Conservation (phyloP, 2,113 vertebrate species). For the Alaudala cheleensis region DNA sequence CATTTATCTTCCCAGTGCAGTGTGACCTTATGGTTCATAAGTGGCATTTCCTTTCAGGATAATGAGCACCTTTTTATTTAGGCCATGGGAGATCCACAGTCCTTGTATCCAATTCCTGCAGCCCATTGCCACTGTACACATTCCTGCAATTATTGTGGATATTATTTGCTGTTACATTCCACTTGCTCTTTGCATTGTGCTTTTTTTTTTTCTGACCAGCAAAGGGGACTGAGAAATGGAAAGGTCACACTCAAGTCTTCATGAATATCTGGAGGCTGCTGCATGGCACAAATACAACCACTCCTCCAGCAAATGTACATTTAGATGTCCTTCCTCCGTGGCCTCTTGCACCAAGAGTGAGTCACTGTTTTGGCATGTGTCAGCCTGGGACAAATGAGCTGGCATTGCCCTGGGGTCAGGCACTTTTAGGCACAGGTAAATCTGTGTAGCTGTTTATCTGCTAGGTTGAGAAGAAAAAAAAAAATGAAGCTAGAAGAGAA, state of each 20-base stretch:
- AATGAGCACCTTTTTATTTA: constrained; percentile 29
- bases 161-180: not conserved
- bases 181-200: not conserved
- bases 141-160: not conserved
- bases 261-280: not conserved
- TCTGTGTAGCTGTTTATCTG: not conserved
- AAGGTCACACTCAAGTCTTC: not conserved
- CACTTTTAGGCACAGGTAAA: not conserved
- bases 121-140: not conserved
- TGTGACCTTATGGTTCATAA: not conserved
- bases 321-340: not conserved
- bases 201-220: not conserved
- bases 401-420: not conserved
- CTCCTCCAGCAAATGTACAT: not conserved
- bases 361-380: not conserved
- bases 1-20: constrained; percentile 6
- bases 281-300: not conserved
- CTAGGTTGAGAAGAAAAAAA: not conserved
- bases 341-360: not conserved
- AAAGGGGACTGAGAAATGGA: not conserved
- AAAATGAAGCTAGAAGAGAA: not conserved
- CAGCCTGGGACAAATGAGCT: not conserved
- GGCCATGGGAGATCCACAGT: not conserved
- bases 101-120: not conserved
- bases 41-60: constrained; percentile 2